Conservation (phyloP, 1,140 invertebrate genomes). For the Oryzaephilus surinamensis region DNA sequence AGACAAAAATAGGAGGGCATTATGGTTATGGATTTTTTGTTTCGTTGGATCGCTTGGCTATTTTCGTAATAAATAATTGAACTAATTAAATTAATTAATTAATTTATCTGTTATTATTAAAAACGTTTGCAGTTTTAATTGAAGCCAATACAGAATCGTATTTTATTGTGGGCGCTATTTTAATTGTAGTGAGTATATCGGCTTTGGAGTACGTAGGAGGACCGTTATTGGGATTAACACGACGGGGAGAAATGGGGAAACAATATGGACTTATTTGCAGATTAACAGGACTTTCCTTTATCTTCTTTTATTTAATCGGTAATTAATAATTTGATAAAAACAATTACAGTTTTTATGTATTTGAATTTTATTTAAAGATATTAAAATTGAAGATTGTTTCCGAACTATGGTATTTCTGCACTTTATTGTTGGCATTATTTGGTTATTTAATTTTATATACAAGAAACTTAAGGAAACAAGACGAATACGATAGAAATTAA, state of each 20-base stretch:
- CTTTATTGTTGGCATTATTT: slow-evolving; percentile 26
- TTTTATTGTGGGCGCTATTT: slow-evolving; percentile 24
- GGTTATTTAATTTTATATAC: slow-evolving; percentile 29
- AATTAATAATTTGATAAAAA: slow-evolving; percentile 19
- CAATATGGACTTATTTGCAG: slow-evolving; percentile 17
- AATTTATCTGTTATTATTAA: slow-evolving; percentile 1
- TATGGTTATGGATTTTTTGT: slow-evolving; percentile 21
- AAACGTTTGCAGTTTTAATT: slow-evolving; percentile 26
- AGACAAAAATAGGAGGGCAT: slow-evolving; percentile 18
- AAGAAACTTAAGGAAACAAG: slow-evolving; percentile 22
- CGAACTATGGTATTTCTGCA: slow-evolving; percentile 26
- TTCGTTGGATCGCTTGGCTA: slow-evolving; percentile 26
- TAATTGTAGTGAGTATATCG: slow-evolving; percentile 24
- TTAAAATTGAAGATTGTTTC: slow-evolving; percentile 26
- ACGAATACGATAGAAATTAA: slow-evolving; percentile 6
- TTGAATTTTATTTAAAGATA: slow-evolving; percentile 23
- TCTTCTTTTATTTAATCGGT: slow-evolving; percentile 21
- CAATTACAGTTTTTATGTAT: background rate
- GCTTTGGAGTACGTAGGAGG: slow-evolving; percentile 22
- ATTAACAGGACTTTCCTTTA: slow-evolving; percentile 15
- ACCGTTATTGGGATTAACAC: slow-evolving; percentile 18
- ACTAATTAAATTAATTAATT: too few relatives aligned
- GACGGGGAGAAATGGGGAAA: slow-evolving; percentile 22
- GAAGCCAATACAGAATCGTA: slow-evolving; percentile 18
- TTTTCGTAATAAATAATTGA: too few relatives aligned